Evolutionary conservation across 1,140 invertebrate genomes (phyloP), one percentile per base, ranked within the genome.

Genomic region (Papilio helenus): DNA sequence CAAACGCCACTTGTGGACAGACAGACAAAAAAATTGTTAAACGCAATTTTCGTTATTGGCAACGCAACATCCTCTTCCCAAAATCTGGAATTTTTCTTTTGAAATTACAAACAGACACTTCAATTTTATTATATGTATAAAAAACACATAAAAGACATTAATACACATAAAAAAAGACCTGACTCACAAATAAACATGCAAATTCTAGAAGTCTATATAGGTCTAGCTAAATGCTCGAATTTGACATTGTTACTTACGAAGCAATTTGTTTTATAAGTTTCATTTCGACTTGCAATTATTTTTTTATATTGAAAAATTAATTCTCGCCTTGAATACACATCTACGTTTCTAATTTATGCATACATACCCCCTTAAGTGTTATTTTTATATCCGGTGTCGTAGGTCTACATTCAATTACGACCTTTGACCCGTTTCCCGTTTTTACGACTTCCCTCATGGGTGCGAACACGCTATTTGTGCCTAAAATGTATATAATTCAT

Each of bases 391-490:
- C 94, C 14, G 96, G 96, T 58, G 96, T 96, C 44, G 97, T 96
- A 72, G 97, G 96, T 84, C 96, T 96, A 94, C 97, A 97, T 82
- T 96, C 96, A 83, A 97, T 95, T 18, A 95, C 85, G 16, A 95
- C 89, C 71, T 94, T 91, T 46, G 86, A 88, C 80, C 94, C 94
- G 76, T 93, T 91, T 49, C 86, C 87, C 3, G 90, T 93, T 55
- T 83, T 84, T 26, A 96, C 85, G 18, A 95, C 82, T 26, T 89
- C 87, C 55, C 86, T 89, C 78, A 89, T 91, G 16, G 95, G 90
- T 8, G 95, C 95, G 82, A 96, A 94, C 74, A 95, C 89, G 84
- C 89, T 95, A 39, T 87, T 80, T 16, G 94, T 87, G 83, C 96
- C 96, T 96, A 90, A 90, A 94, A 94, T 82, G 81, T 86, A 77